These are phyloP conservation scores for Parasteatoda tepidariorum DNA, from an alignment of 1,140 invertebrate genomes.

Conservation along the genomic window DNA sequence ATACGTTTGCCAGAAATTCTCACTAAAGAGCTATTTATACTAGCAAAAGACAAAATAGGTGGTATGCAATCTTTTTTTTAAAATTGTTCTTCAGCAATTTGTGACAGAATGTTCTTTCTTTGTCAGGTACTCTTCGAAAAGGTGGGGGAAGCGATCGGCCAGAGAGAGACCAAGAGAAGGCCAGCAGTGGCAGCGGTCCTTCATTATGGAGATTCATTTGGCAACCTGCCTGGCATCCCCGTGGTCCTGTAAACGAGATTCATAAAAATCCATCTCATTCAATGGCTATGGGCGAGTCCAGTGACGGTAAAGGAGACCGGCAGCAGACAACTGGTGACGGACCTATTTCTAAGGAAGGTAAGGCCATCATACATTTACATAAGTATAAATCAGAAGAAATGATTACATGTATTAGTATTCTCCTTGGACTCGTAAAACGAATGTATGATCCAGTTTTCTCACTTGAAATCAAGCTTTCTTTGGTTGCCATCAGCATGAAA, in stretches of 20 bases:
- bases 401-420: too few relatives aligned
- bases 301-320: constrained; percentile 4
- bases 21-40: not conserved
- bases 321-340: not conserved
- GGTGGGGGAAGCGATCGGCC: not conserved
- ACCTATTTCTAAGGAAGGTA: not conserved
- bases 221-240: constrained; percentile 62
- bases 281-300: constrained; percentile 37
- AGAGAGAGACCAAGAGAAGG: not conserved
- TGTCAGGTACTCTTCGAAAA: constrained; percentile 9
- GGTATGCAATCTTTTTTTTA: not conserved
- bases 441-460: too few relatives aligned
- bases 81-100: not conserved
- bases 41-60: not conserved
- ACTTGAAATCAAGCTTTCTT: too few relatives aligned
- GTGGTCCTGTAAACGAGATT: constrained; percentile 23
- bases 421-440: too few relatives aligned
- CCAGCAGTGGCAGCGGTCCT: constrained; percentile 4
- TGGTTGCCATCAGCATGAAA: too few relatives aligned
- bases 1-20: too few relatives aligned
- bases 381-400: too few relatives aligned
- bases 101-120: not conserved
- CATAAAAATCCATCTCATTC: not conserved
- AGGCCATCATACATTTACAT: not conserved
- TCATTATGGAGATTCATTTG: constrained; percentile 62